A percentile compares a stretch with the other conserved stretches of the same genome.
These are phyloP conservation scores for Uria aalge DNA, from an alignment of 2,113 vertebrate species.

Conservation along the genomic window DNA sequence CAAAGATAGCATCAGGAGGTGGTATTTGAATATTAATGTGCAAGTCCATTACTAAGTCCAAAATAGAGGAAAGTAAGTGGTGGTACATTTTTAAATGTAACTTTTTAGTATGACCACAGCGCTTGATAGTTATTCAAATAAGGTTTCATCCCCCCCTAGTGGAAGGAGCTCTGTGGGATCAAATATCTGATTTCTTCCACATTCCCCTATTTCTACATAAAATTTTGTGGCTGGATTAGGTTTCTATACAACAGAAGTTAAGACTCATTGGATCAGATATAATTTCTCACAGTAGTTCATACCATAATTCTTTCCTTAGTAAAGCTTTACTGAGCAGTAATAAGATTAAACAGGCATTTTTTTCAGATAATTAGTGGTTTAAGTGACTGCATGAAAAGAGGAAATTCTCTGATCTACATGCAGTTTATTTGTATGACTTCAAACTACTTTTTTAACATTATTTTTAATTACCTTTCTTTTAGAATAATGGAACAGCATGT, in stretches of 20 bases:
- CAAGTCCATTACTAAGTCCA: neutral
- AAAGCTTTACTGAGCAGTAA: neutral
- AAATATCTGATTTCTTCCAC: neutral
- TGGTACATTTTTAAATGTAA: neutral
- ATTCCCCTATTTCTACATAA: neutral
- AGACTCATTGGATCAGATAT: neutral
- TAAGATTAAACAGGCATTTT: neutral
- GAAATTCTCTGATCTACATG: neutral
- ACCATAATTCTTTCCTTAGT: neutral
- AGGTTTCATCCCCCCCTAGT: neutral
- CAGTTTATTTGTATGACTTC: neutral
- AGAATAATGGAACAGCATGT: neutral
- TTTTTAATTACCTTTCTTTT: neutral
- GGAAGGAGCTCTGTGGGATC: neutral
- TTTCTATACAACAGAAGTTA: neutral
- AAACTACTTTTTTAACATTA: neutral
- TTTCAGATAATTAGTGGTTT: neutral
- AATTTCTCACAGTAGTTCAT: neutral
- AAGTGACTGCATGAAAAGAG: neutral
- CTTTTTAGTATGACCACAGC: neutral
- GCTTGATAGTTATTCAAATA: neutral
- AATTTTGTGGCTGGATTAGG: neutral
- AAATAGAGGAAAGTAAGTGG: neutral
- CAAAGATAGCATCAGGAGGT: neutral
- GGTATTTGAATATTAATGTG: neutral